Evolutionary conservation across 2,888 invertebrate genomes (phyloP).

Genomic region (Apamea crenata): DNA sequence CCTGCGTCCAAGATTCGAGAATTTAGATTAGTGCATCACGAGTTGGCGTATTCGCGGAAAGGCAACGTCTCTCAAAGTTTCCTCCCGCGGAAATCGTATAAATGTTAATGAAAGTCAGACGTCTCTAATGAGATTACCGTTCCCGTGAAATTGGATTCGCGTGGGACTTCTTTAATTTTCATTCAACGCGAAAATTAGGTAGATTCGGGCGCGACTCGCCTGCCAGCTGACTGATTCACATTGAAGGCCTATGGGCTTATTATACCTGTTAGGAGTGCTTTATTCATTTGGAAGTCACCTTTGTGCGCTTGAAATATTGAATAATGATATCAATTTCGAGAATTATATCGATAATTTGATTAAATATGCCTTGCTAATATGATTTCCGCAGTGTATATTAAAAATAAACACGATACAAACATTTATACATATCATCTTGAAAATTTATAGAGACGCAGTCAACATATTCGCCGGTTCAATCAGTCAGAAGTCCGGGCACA

Average conservation of each 20-base stretch:
- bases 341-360: constrained; percentile 1
- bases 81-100: constrained; percentile 85
- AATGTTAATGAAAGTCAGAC: constrained; percentile 89
- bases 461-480: constrained; percentile 80
- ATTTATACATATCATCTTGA: constrained; percentile 36
- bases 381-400: background rate
- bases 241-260: constrained; percentile 67
- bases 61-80: constrained; percentile 80
- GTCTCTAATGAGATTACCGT: constrained; percentile 88
- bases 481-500: constrained; percentile 82
- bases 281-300: constrained; percentile 38
- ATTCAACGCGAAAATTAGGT: constrained; percentile 86
- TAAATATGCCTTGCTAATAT: constrained; percentile 1
- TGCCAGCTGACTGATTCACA: constrained; percentile 73
- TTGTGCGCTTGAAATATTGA: constrained; percentile 22
- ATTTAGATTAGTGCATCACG: constrained; percentile 86
- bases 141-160: constrained; percentile 88
- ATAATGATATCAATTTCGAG: constrained; percentile 28
- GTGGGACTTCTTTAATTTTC: constrained; percentile 89
- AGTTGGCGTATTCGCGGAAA: constrained; percentile 72
- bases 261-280: constrained; percentile 49
- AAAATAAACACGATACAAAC: constrained; percentile 22
- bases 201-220: constrained; percentile 74
- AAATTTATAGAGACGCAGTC: constrained; percentile 68
- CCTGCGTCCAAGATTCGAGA: constrained; percentile 81